Evolutionary conservation across 2,888 invertebrate species (phyloP).

Genomic region (Trimorus sp.): DNA sequence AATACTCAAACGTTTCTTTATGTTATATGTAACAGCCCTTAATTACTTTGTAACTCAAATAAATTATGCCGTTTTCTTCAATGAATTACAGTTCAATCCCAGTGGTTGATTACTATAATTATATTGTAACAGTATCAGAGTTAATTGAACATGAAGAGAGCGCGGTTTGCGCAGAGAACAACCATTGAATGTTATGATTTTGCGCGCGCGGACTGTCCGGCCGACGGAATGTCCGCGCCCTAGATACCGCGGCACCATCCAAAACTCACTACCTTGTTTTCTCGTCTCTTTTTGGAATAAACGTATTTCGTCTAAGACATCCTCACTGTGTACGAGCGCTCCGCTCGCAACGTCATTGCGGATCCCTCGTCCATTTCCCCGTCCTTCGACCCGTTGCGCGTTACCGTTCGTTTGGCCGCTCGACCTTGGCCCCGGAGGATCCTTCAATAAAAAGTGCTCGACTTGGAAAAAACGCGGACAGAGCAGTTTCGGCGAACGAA

Average conservation of each 20-base stretch:
- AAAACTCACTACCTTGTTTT: conserved; percentile 54
- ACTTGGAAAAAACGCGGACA: conserved; percentile 35
- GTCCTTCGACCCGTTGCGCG: background rate
- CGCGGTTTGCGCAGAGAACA: conserved; percentile 47
- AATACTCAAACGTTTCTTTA: no score
- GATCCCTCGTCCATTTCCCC: background rate
- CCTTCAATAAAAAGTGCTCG: conserved; percentile 48
- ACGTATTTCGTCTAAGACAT: conserved; percentile 56
- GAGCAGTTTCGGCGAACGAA: background rate
- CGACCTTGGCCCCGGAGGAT: conserved; percentile 45
- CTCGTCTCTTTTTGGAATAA: conserved; percentile 54
- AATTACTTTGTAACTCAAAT: no score
- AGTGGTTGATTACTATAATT: no score
- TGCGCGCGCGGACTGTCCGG: conserved; percentile 28
- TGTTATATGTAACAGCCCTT: no score
- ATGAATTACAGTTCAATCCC: no score
- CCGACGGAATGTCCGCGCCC: conserved; percentile 37
- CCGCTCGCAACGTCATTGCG: conserved; percentile 22
- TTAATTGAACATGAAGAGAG: conserved; percentile 47
- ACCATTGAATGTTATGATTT: conserved; percentile 31
- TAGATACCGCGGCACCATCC: conserved; percentile 40
- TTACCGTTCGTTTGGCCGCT: conserved; percentile 8
- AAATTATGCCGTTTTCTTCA: no score
- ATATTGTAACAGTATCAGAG: conserved; percentile 62
- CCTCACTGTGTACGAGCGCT: conserved; percentile 21